A percentile compares a stretch with the other conserved stretches of the same genome.
Evolutionary conservation across 2,797 vertebrate genomes (phyloP).

Genomic region (Chelmon rostratus): DNA sequence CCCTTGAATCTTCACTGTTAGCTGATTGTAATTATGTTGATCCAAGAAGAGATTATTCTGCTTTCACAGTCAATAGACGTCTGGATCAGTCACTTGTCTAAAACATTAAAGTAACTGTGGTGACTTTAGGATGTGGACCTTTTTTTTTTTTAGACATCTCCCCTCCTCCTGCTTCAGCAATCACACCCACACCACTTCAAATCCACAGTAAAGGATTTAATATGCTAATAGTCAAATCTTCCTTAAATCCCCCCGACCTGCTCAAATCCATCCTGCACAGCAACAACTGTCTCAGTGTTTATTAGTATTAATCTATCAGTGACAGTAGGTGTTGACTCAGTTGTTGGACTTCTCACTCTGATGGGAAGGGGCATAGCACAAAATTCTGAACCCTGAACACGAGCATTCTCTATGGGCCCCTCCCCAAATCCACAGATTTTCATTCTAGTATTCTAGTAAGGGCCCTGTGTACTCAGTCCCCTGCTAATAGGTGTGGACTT

Average conservation of each 20-base stretch:
- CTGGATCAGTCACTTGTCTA: constrained; percentile 6
- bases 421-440: too few relatives aligned
- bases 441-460: too few relatives aligned
- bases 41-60: constrained; percentile 16
- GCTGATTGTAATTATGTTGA: constrained; percentile 1
- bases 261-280: constrained; percentile 7
- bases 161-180: constrained; percentile 14
- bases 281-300: background rate
- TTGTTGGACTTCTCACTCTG: background rate
- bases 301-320: background rate
- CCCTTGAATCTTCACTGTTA: constrained; percentile 24
- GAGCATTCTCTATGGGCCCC: too few relatives aligned
- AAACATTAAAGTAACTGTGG: background rate
- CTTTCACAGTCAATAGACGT: constrained; percentile 20
- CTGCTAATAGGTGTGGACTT: too few relatives aligned
- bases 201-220: constrained; percentile 38
- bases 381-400: too few relatives aligned
- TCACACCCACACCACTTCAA: constrained; percentile 22
- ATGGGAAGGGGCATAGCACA: too few relatives aligned
- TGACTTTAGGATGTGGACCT: constrained; percentile 11
- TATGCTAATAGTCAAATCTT: constrained; percentile 33
- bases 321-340: background rate
- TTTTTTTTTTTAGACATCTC: background rate
- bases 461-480: too few relatives aligned
- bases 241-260: background rate